Evolutionary conservation across 2,113 vertebrate species (phyloP).

Genomic region (Brienomyrus longianalis): DNA sequence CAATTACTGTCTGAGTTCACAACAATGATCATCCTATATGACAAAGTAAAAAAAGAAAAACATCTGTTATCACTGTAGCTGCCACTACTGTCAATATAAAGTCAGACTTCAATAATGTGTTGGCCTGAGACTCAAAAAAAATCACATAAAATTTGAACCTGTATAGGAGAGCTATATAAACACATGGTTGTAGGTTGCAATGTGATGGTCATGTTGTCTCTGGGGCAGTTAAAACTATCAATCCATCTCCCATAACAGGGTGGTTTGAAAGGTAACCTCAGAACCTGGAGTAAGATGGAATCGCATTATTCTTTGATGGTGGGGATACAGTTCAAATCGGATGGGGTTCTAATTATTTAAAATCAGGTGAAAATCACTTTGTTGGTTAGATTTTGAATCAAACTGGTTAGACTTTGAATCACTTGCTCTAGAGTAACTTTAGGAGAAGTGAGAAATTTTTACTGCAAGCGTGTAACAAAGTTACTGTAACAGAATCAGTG

Average conservation of each 20-base stretch:
- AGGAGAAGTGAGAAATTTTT: not conserved
- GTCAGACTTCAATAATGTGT: not conserved
- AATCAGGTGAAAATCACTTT: not conserved
- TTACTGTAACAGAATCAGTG: not conserved
- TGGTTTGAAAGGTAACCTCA: too few species aligned
- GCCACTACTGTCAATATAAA: not conserved
- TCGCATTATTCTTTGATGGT: not conserved
- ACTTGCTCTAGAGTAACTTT: not conserved
- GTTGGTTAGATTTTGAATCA: not conserved
- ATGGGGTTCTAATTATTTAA: not conserved
- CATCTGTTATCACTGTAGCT: not conserved
- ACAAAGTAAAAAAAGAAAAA: not conserved
- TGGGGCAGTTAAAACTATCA: not conserved
- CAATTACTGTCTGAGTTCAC: conserved; percentile 8
- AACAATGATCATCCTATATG: not conserved
- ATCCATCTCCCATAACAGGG: not conserved
- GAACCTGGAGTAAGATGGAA: not conserved
- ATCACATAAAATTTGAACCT: not conserved
- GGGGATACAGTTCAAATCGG: not conserved
- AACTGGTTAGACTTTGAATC: not conserved
- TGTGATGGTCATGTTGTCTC: not conserved
- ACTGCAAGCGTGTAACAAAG: not conserved
- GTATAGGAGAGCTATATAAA: not conserved
- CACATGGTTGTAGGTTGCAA: not conserved
- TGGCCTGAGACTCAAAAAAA: not conserved